Conservation (phyloP, 1,140 invertebrate genomes). For the Solenopsis fugax region DNA sequence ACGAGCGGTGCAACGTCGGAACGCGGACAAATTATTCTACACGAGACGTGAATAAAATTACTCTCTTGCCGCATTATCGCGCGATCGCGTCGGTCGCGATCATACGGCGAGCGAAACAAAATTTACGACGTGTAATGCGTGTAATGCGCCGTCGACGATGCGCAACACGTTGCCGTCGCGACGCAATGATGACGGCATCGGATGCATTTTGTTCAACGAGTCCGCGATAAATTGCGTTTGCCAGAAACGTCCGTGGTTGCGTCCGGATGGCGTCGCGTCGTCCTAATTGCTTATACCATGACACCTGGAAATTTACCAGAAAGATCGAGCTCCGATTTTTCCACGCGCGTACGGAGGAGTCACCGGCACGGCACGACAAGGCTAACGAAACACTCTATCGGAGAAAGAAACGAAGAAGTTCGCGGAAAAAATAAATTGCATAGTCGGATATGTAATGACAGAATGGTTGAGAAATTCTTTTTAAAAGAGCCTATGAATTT, state of each 20-base stretch:
- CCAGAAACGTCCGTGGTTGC: constrained; percentile 33
- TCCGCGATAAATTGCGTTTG: constrained; percentile 65
- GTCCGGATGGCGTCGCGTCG: constrained; percentile 42
- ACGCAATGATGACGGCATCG: constrained; percentile 5
- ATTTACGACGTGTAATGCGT: constrained; percentile 61
- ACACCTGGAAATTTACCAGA: constrained; percentile 63
- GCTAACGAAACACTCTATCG: not conserved
- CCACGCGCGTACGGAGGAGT: not conserved
- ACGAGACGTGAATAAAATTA: constrained; percentile 67
- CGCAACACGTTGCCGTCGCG: constrained; percentile 5
- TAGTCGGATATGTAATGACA: not conserved
- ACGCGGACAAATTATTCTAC: constrained; percentile 69
- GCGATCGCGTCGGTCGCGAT: constrained; percentile 42
- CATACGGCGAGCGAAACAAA: constrained; percentile 47
- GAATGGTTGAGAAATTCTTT: not conserved
- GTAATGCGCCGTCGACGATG: constrained; percentile 21
- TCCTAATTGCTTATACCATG: constrained; percentile 57
- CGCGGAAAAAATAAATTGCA: not conserved
- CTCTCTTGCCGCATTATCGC: constrained; percentile 59
- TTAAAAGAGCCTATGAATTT: not conserved
- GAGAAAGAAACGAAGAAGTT: not conserved
- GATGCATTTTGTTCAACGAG: constrained; percentile 26
- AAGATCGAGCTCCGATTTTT: constrained; percentile 36
- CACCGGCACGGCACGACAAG: not conserved
- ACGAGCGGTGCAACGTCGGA: constrained; percentile 8